Conservation (phyloP, 1,140 invertebrate species). For the Psix sp. region DNA sequence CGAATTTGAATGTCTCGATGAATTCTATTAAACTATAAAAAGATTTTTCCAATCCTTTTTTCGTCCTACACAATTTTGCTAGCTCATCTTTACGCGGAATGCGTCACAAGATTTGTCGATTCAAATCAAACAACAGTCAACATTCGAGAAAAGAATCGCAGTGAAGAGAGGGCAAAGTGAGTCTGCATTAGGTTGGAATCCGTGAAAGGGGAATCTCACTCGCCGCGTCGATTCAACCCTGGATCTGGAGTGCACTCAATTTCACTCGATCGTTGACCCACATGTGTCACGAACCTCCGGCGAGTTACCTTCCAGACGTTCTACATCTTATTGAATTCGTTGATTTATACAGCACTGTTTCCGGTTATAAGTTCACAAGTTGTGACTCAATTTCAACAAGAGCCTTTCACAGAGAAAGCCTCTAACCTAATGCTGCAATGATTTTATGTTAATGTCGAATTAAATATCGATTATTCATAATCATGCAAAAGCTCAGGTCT, state of each 20-base stretch:
- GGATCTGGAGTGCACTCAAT: constrained; percentile 55
- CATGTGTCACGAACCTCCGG: constrained; percentile 59
- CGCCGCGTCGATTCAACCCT: constrained; percentile 43
- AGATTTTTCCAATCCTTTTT: too few species aligned
- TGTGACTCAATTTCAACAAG: constrained; percentile 58
- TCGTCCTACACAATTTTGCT: constrained; percentile 12
- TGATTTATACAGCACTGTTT: constrained; percentile 62
- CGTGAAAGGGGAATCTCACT: constrained; percentile 28
- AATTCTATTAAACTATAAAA: too few species aligned
- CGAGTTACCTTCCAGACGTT: constrained; percentile 54
- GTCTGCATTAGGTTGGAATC: constrained; percentile 35
- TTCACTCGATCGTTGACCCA: constrained; percentile 62
- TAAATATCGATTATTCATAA: constrained; percentile 54
- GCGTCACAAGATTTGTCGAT: constrained; percentile 22
- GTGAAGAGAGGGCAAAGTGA: not conserved
- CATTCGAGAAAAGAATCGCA: constrained; percentile 29
- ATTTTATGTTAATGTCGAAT: constrained; percentile 46
- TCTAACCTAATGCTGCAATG: constrained; percentile 15
- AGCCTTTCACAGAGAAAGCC: constrained; percentile 21
- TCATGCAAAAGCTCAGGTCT: constrained; percentile 12
- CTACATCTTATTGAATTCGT: constrained; percentile 62
- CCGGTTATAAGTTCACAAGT: constrained; percentile 59
- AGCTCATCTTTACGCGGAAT: constrained; percentile 15
- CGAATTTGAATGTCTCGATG: too few species aligned
- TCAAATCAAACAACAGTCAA: constrained; percentile 32